Evolutionary conservation across 2,888 invertebrate species (phyloP).

Genomic region (Lasioglossum villosulum): DNA sequence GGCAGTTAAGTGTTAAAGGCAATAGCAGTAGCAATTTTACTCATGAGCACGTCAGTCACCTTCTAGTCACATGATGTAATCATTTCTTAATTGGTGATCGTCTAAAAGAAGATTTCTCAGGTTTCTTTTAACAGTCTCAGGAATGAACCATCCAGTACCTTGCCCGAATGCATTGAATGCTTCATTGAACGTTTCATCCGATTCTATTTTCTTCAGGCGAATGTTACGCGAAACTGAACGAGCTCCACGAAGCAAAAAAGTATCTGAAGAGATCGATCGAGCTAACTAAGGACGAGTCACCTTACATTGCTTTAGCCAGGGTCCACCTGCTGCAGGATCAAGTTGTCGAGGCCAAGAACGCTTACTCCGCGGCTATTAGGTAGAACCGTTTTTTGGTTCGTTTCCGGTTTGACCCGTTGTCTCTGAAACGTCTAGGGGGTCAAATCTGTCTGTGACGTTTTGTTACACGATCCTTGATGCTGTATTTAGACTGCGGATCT

Average conservation of each 20-base stretch:
- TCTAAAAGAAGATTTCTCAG: not conserved
- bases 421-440: not conserved
- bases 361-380: slow-evolving; percentile 90
- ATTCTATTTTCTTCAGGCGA: slow-evolving; percentile 86
- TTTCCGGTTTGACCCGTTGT: slow-evolving; percentile 17
- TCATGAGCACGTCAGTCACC: not conserved
- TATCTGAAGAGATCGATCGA: slow-evolving; percentile 90
- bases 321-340: slow-evolving; percentile 89
- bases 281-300: slow-evolving; percentile 90
- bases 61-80: not conserved
- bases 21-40: not conserved
- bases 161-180: not conserved
- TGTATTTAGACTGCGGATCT: not conserved
- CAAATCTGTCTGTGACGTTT: not conserved
- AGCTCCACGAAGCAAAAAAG: slow-evolving; percentile 89
- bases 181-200: not conserved
- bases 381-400: slow-evolving; percentile 83
- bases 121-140: not conserved
- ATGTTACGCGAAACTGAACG: slow-evolving; percentile 90
- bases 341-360: slow-evolving; percentile 88
- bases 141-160: not conserved
- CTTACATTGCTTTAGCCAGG: slow-evolving; percentile 90
- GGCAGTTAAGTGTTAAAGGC: not conserved
- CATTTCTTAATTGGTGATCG: not conserved
- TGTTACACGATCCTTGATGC: not conserved